Percentiles rank a stretch among this genome's conserved stretches.
These are phyloP conservation scores for Germaria angustata DNA, from an alignment of 2,888 invertebrate species.

Conservation along the genomic window DNA sequence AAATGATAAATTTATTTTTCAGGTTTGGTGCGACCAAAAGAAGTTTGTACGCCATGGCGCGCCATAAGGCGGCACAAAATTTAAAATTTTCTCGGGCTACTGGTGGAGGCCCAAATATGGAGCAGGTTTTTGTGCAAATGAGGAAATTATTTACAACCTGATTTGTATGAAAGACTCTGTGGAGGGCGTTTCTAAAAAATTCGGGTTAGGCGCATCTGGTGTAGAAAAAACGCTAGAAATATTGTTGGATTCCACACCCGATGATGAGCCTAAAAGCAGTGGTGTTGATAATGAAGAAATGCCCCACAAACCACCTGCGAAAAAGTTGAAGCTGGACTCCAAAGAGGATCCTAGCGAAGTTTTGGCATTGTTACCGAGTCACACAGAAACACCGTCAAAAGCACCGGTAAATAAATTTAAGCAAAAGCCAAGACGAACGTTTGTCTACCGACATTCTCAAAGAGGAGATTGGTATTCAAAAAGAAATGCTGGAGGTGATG, in stretches of 20 bases:
- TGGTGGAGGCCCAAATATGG: constrained; percentile 12
- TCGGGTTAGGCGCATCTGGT: constrained; percentile 19
- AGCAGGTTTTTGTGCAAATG: constrained; percentile 7
- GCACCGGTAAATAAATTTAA: constrained; percentile 23
- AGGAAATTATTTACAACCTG: constrained; percentile 31
- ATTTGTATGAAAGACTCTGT: constrained; percentile 39
- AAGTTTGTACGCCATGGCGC: constrained; percentile 4
- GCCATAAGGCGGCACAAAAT: constrained; percentile 18
- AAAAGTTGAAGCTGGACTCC: constrained; percentile 26
- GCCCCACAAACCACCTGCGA: constrained; percentile 32
- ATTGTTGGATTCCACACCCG: constrained; percentile 28
- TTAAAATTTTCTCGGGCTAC: background rate
- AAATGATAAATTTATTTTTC: constrained; percentile 24
- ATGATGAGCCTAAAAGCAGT: constrained; percentile 24
- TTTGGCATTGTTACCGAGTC: constrained; percentile 23
- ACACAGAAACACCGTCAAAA: constrained; percentile 12
- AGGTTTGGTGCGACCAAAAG: constrained; percentile 35
- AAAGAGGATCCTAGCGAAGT: constrained; percentile 23
- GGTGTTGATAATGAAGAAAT: constrained; percentile 16
- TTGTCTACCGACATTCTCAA: background rate
- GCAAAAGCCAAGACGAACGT: constrained; percentile 6
- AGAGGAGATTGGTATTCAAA: constrained; percentile 38
- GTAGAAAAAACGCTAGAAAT: constrained; percentile 11
- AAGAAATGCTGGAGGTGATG: constrained; percentile 28
- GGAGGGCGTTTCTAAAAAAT: constrained; percentile 35